A percentile compares a stretch with the other conserved stretches of the same genome.
Evolutionary conservation across 2,113 vertebrate genomes (phyloP).

Genomic region (Gavia stellata): DNA sequence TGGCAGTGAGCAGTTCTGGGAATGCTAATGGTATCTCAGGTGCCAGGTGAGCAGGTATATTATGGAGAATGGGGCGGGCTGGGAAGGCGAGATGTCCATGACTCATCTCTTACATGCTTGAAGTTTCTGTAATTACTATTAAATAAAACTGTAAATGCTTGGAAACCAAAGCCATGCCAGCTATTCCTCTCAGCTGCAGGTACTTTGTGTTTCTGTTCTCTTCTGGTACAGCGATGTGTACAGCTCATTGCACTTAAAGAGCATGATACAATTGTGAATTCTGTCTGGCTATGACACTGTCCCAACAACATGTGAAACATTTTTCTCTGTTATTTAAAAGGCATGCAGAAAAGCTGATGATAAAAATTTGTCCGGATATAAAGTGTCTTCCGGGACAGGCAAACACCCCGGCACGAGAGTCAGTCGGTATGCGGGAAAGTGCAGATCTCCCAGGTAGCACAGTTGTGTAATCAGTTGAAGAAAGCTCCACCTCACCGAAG

Average conservation of each 20-base stretch:
- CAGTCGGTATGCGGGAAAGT: accelerated
- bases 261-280: neutral
- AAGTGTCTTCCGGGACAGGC: neutral
- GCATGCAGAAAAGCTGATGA: neutral
- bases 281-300: neutral
- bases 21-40: neutral
- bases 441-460: neutral
- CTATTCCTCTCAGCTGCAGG: neutral
- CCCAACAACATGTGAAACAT: neutral
- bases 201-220: neutral
- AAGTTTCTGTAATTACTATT: neutral
- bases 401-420: neutral
- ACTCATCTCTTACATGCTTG: neutral
- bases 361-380: neutral
- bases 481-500: neutral
- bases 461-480: neutral
- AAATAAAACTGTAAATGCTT: neutral
- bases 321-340: neutral
- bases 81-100: neutral
- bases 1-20: neutral
- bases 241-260: neutral
- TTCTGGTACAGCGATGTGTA: neutral
- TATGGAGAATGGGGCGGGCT: neutral
- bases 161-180: neutral
- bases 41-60: neutral